Percentiles rank a stretch among this genome's conserved stretches.
Evolutionary conservation across 2,113 vertebrate genomes (phyloP).

Genomic region (Oreotrochilus melanogaster): DNA sequence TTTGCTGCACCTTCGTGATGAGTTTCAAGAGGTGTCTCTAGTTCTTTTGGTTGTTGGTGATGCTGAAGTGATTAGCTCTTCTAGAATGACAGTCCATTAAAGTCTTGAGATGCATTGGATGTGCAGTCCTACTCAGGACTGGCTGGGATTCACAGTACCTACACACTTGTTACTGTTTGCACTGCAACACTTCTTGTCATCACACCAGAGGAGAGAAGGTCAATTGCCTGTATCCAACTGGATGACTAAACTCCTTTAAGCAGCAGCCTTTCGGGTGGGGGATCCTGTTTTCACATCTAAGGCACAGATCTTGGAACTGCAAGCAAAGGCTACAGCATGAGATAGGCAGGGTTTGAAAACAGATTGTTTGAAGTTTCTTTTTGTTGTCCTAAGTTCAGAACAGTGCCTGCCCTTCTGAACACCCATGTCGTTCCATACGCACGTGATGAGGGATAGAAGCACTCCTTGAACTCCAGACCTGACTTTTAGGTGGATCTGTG

Average conservation of each 20-base stretch:
- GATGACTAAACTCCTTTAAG: neutral
- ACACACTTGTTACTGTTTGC: neutral
- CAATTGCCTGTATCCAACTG: neutral
- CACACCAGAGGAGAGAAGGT: neutral
- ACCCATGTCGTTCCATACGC: neutral
- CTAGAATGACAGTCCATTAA: neutral
- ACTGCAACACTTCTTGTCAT: neutral
- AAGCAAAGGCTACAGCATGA: neutral
- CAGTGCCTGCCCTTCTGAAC: neutral
- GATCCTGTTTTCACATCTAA: neutral
- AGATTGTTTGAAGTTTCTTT: neutral
- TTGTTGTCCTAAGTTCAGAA: neutral
- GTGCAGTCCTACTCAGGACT: neutral
- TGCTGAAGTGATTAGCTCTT: neutral
- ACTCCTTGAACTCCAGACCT: neutral
- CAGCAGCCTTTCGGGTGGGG: neutral
- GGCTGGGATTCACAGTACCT: neutral
- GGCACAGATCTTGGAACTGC: neutral
- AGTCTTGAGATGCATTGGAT: neutral
- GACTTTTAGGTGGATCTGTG: neutral
- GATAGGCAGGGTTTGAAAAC: neutral
- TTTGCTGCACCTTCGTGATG: neutral
- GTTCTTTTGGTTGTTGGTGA: neutral
- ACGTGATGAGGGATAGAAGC: neutral
- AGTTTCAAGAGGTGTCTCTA: neutral